Conservation (phyloP, 2,113 vertebrate genomes). For the Heterochromis multidens region DNA sequence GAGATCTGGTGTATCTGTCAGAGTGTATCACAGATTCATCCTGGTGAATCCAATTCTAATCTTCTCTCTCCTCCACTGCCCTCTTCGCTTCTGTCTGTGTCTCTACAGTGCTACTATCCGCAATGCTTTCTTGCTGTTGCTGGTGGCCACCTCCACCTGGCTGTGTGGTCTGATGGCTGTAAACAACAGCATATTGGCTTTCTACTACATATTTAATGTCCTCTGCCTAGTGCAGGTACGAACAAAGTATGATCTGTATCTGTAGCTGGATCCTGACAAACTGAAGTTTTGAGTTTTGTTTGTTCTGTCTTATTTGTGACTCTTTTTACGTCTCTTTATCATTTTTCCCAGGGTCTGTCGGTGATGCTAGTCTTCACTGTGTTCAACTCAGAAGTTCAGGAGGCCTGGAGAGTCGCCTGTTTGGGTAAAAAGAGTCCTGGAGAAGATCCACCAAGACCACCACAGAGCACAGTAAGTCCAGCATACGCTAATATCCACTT, state of each 20-base stretch:
- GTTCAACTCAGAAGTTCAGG: conserved; percentile 88
- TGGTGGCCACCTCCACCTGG: conserved; percentile 94
- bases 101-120: conserved; percentile 84
- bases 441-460: conserved; percentile 81
- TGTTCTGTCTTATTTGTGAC: neutral
- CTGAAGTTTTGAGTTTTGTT: neutral
- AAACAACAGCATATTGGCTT: conserved; percentile 97
- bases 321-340: neutral
- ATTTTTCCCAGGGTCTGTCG: conserved; percentile 80
- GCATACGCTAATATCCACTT: neutral
- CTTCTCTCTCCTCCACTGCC: neutral
- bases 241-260: neutral
- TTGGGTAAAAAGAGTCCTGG: conserved; percentile 84
- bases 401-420: conserved; percentile 89
- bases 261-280: neutral
- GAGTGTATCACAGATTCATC: neutral
- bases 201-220: conserved; percentile 96
- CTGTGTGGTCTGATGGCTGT: conserved; percentile 97
- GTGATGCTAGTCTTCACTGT: conserved; percentile 90
- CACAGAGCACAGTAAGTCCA: conserved; percentile 77
- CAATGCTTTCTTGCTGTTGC: conserved; percentile 91
- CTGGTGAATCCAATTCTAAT: neutral
- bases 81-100: neutral
- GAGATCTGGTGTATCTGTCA: accelerated
- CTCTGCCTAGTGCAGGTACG: conserved; percentile 93